phyloP scores from a whole-genome alignment of 1,140 invertebrate species.

The Scaptomyza montana region DNA sequence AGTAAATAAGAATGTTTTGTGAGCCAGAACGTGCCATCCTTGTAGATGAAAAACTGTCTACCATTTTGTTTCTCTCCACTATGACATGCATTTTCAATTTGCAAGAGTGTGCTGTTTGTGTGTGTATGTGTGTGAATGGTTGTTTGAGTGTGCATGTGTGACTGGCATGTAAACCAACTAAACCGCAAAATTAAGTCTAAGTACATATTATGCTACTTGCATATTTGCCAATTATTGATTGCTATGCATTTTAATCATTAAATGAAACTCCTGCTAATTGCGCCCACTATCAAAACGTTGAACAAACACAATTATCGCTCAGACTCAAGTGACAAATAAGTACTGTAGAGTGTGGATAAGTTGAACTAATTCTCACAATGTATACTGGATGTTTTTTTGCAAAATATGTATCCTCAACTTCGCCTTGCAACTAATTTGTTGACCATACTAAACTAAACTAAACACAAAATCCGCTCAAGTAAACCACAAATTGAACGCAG shows the following conservation, averaged over 20 bases:
- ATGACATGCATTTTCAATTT: constrained; percentile 7
- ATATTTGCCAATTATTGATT: not conserved
- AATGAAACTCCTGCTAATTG: not conserved
- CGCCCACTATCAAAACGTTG: constrained; percentile 1
- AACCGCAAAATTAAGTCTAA: constrained; percentile 1
- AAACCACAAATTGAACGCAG: constrained; percentile 66
- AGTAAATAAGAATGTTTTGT: constrained; percentile 51
- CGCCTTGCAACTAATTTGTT: no score
- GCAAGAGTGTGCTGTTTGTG: not conserved
- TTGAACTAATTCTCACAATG: no score
- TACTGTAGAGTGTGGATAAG: no score
- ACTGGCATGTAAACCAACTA: not conserved
- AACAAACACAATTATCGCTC: not conserved
- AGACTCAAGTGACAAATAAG: not conserved
- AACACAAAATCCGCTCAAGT: constrained; percentile 54
- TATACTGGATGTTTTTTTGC: no score
- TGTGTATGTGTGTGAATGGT: constrained; percentile 19
- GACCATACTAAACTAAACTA: constrained; percentile 33
- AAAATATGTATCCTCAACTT: no score
- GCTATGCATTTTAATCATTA: not conserved
- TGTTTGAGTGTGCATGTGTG: constrained; percentile 5
- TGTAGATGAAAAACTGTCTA: constrained; percentile 50
- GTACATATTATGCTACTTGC: not conserved
- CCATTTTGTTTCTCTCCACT: constrained; percentile 55
- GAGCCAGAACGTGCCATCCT: not conserved